Evolutionary conservation across 2,113 vertebrate species (phyloP).

Genomic region (Syrrhaptes paradoxus): DNA sequence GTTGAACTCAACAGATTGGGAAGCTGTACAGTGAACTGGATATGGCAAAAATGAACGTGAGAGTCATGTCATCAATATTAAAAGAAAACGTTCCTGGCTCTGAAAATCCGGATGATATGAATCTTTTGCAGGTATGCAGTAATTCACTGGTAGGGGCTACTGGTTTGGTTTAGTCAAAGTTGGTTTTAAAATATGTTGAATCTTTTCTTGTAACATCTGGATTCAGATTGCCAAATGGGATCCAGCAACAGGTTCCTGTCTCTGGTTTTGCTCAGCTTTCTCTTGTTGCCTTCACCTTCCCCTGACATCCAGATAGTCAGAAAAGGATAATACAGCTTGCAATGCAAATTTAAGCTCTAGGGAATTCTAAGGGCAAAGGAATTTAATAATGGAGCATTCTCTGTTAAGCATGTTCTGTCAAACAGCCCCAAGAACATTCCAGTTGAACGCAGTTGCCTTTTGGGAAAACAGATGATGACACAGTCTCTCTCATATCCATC

Average conservation of each 20-base stretch:
- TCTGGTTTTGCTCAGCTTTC: not conserved
- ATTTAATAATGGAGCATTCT: conserved; percentile 37
- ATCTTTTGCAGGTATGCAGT: conserved; percentile 75
- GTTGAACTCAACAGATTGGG: conserved; percentile 69
- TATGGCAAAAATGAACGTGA: conserved; percentile 79
- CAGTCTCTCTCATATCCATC: not conserved
- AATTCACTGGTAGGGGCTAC: not conserved
- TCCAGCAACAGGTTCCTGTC: not conserved
- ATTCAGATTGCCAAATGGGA: not conserved
- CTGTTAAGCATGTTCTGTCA: conserved; percentile 9
- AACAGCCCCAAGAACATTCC: conserved; percentile 54
- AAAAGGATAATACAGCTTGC: not conserved
- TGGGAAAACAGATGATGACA: not conserved
- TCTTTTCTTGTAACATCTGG: not conserved
- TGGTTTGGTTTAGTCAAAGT: not conserved
- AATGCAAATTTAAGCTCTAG: conserved; percentile 15
- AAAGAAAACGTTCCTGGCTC: conserved; percentile 76
- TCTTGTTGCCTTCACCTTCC: not conserved
- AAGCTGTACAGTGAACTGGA: conserved; percentile 83
- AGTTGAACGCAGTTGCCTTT: not conserved
- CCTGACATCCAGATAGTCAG: not conserved
- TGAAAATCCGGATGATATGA: conserved; percentile 73
- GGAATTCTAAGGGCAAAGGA: conserved; percentile 44
- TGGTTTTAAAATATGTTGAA: not conserved
- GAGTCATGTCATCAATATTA: conserved; percentile 79